A percentile compares a stretch with the other conserved stretches of the same genome.
phyloP scores from a whole-genome alignment of 2,888 invertebrate genomes.

The Eupeodes luniger region DNA sequence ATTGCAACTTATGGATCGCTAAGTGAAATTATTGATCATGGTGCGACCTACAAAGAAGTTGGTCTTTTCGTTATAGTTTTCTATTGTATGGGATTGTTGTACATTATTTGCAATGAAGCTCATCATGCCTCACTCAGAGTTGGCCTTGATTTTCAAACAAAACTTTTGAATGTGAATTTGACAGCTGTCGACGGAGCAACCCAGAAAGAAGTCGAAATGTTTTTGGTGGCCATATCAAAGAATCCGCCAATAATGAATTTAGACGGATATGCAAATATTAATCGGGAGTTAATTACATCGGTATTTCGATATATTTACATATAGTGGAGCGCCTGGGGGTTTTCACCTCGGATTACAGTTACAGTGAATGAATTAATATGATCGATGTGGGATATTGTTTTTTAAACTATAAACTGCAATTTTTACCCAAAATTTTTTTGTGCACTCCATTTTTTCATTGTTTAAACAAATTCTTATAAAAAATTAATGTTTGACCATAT shows the following conservation, averaged over 20 bases:
- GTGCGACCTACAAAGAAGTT: slow-evolving; percentile 89
- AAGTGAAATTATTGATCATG: slow-evolving; percentile 89
- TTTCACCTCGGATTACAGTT: too few relatives aligned
- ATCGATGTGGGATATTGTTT: too few relatives aligned
- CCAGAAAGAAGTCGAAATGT: slow-evolving; percentile 90
- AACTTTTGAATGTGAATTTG: slow-evolving; percentile 88
- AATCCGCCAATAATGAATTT: slow-evolving; percentile 91
- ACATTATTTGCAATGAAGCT: slow-evolving; percentile 90
- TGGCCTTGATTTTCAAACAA: slow-evolving; percentile 87
- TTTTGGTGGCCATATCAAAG: slow-evolving; percentile 89
- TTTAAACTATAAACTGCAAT: too few relatives aligned
- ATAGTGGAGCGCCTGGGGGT: too few relatives aligned
- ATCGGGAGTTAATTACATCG: slow-evolving; percentile 88
- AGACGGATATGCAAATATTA: slow-evolving; percentile 90
- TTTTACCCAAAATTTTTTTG: too few relatives aligned
- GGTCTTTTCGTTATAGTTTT: slow-evolving; percentile 89
- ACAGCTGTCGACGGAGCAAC: slow-evolving; percentile 87
- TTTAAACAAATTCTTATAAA: too few relatives aligned
- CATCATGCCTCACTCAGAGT: slow-evolving; percentile 88
- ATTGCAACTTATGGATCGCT: slow-evolving; percentile 89
- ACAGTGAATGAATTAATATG: too few relatives aligned
- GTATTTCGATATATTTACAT: slow-evolving; percentile 83
- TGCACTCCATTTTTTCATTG: too few relatives aligned
- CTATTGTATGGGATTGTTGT: slow-evolving; percentile 89
- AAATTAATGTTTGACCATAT: too few relatives aligned